phyloP scores from a whole-genome alignment of 2,113 vertebrate species.

The Apeltes quadracus region DNA sequence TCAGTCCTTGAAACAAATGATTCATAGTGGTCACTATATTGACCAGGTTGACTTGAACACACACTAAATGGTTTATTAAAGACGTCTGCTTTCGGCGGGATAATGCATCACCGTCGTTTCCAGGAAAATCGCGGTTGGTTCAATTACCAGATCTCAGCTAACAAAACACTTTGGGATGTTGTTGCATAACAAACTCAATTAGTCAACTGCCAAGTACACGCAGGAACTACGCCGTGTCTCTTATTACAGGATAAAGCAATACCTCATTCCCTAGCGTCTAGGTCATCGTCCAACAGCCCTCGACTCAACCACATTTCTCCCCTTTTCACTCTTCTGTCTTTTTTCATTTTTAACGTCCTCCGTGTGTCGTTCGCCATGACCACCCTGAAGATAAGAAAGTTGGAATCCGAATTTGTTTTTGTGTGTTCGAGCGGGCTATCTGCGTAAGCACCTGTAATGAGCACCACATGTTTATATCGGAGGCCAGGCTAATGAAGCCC shows the following conservation, averaged over 20 bases:
- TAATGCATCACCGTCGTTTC: conserved; percentile 11
- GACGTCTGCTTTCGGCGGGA: conserved; percentile 9
- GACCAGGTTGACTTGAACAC: not conserved
- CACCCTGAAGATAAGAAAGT: conserved; percentile 76
- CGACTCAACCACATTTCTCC: conserved; percentile 22
- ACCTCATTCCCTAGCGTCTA: conserved; percentile 5
- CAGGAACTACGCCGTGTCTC: conserved; percentile 24
- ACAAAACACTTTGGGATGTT: conserved; percentile 23
- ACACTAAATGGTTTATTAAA: conserved; percentile 5
- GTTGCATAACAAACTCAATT: conserved; percentile 21
- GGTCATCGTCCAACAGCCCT: conserved; percentile 31
- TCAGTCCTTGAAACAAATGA: conserved; percentile 20
- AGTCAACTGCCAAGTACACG: conserved; percentile 16
- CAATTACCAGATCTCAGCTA: conserved; percentile 16
- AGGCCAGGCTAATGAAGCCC: conserved; percentile 77
- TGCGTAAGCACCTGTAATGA: conserved; percentile 79
- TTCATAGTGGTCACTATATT: conserved; percentile 6
- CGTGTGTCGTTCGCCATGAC: conserved; percentile 61
- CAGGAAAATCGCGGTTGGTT: conserved; percentile 5
- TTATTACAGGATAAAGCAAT: conserved; percentile 39
- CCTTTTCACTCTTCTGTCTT: conserved; percentile 17
- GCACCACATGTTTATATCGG: conserved; percentile 78
- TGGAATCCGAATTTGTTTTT: conserved; percentile 53
- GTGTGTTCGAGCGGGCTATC: conserved; percentile 39
- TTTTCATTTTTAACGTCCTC: conserved; percentile 35